Percentiles rank a stretch among this genome's conserved stretches.
These are phyloP conservation scores for Enteromius radiatus DNA, from an alignment of 2,797 vertebrate species.

Conservation along the genomic window DNA sequence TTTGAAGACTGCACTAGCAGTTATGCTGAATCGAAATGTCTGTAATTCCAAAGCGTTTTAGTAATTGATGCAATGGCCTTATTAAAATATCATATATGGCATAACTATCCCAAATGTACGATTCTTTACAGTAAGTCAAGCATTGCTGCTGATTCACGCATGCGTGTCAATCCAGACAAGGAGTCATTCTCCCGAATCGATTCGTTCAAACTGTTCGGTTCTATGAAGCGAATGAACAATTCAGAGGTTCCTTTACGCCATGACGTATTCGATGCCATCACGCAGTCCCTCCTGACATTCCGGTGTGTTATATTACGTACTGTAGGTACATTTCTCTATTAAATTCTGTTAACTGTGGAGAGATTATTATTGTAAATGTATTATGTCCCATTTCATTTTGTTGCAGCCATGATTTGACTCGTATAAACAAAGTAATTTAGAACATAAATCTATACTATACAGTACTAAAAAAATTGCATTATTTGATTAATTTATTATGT, in stretches of 20 bases:
- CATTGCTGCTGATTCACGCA: slow-evolving; percentile 62
- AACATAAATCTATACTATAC: not conserved
- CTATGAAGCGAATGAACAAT: not conserved
- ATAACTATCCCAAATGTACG: not conserved
- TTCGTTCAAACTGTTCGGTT: slow-evolving; percentile 20
- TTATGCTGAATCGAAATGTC: not conserved
- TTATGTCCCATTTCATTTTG: not conserved
- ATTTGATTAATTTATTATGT: not conserved
- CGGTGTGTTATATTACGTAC: not conserved
- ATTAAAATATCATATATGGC: not conserved
- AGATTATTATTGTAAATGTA: not conserved
- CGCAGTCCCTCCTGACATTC: not conserved
- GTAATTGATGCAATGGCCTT: not conserved
- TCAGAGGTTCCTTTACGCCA: not conserved
- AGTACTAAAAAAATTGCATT: not conserved
- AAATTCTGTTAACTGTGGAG: not conserved
- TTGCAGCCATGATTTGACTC: not conserved
- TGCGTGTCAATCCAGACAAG: slow-evolving; percentile 55
- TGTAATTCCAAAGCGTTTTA: not conserved
- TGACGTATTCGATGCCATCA: too few species aligned
- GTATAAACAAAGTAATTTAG: not conserved
- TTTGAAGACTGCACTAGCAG: not conserved
- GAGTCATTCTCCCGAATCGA: not conserved
- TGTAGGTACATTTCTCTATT: not conserved
- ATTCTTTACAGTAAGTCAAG: not conserved